Conservation (phyloP, 2,888 invertebrate genomes). For the Galeruca laticollis region DNA sequence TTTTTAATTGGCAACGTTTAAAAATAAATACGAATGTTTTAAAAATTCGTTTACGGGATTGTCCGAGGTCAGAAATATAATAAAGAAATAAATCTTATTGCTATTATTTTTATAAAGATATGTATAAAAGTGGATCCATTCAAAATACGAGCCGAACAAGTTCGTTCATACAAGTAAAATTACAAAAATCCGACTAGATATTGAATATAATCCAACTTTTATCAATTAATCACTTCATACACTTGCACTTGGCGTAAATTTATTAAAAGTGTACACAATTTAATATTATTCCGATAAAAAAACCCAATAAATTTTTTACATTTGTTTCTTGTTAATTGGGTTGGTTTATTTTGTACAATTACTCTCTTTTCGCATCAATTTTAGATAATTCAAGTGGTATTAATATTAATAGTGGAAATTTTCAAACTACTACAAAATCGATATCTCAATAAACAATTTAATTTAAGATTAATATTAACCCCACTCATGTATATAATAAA, state of each 20-base stretch:
- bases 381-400: neutral
- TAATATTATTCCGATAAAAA: neutral
- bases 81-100: slow-evolving; percentile 30
- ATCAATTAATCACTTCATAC: slow-evolving; percentile 17
- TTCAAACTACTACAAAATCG: neutral
- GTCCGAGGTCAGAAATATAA: slow-evolving; percentile 18
- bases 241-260: slow-evolving; percentile 20
- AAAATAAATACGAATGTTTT: too few species aligned
- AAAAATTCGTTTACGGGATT: neutral
- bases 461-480: neutral
- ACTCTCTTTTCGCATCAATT: neutral
- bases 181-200: slow-evolving; percentile 4
- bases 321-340: neutral
- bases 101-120: slow-evolving; percentile 27
- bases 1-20: too few species aligned
- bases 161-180: neutral
- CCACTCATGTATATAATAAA: neutral
- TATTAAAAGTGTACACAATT: slow-evolving; percentile 23
- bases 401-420: neutral
- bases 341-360: slow-evolving; percentile 5
- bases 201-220: slow-evolving; percentile 14
- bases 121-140: slow-evolving; percentile 8
- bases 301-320: neutral
- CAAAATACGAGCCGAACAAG: neutral
- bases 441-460: neutral